These are phyloP conservation scores for Stratiomys singularior DNA, from an alignment of 2,888 invertebrate genomes.

Conservation along the genomic window DNA sequence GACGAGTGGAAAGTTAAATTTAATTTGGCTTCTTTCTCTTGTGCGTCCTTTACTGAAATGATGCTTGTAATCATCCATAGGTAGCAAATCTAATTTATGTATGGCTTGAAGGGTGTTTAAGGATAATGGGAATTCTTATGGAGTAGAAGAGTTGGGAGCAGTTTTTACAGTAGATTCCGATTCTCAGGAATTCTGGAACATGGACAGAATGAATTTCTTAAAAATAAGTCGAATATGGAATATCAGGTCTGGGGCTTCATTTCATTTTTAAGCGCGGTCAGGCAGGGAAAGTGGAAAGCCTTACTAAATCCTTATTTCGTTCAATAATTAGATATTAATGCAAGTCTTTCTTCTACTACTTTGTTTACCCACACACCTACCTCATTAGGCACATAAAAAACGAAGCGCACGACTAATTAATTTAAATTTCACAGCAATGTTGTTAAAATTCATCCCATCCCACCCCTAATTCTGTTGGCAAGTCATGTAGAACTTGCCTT, in stretches of 20 bases:
- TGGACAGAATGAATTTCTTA: no score
- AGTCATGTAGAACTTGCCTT: conserved; percentile 39
- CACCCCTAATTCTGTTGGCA: neutral
- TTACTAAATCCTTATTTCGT: no score
- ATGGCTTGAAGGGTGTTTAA: neutral
- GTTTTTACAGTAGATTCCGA: no score
- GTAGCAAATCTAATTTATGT: neutral
- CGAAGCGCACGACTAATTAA: conserved; percentile 39
- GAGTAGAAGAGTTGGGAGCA: no score
- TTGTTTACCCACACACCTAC: neutral
- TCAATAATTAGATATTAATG: no score
- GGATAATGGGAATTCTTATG: no score
- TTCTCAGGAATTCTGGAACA: no score
- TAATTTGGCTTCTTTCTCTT: neutral
- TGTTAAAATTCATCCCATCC: neutral
- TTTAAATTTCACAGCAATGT: conserved; percentile 40
- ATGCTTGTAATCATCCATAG: neutral
- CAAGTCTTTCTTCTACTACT: neutral
- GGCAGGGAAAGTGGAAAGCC: no score
- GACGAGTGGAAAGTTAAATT: neutral
- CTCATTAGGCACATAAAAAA: conserved; percentile 2
- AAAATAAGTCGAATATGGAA: no score
- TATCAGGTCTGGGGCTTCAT: no score
- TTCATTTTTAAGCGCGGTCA: no score
- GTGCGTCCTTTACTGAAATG: neutral